phyloP scores from a whole-genome alignment of 2,113 vertebrate species.

The Nothobranchius kuhntae region DNA sequence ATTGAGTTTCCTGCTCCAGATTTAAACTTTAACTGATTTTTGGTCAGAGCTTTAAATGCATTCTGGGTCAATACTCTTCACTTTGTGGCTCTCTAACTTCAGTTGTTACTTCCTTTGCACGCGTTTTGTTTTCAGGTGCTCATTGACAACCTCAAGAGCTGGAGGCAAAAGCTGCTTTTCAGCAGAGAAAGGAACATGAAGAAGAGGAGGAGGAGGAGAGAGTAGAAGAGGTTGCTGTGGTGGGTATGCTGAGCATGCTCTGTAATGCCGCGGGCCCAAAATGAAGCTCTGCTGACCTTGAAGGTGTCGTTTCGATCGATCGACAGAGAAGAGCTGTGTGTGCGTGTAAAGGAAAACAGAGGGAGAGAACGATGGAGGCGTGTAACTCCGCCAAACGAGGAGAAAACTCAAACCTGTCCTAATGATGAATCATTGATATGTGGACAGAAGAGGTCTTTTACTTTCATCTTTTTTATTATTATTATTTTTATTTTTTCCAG shows the following conservation, averaged over 20 bases:
- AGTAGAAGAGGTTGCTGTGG: conserved; percentile 21
- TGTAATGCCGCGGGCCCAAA: conserved; percentile 25
- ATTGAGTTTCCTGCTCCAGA: not conserved
- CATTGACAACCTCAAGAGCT: conserved; percentile 27
- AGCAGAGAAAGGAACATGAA: conserved; percentile 7
- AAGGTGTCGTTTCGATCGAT: conserved; percentile 82
- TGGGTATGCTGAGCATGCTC: conserved; percentile 55
- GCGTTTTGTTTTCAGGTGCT: conserved; percentile 18
- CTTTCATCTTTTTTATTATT: conserved; percentile 23
- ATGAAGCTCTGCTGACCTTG: conserved; percentile 83
- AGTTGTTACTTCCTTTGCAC: conserved; percentile 2
- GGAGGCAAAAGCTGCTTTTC: conserved; percentile 27
- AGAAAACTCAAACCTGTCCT: conserved; percentile 82
- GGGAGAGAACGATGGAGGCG: conserved; percentile 39
- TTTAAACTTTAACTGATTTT: not conserved
- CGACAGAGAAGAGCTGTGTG: conserved; percentile 33
- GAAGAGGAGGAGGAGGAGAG: conserved; percentile 7
- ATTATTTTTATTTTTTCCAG: not conserved
- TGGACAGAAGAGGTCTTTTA: conserved; percentile 41
- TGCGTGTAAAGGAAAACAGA: conserved; percentile 13
- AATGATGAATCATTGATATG: conserved; percentile 89
- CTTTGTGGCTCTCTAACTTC: conserved; percentile 25
- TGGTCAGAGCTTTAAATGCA: not conserved
- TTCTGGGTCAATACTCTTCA: conserved; percentile 1
- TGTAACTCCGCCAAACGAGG: conserved; percentile 73